Conservation (phyloP, 2,888 invertebrate species). For the Cheilosia scutellata region DNA sequence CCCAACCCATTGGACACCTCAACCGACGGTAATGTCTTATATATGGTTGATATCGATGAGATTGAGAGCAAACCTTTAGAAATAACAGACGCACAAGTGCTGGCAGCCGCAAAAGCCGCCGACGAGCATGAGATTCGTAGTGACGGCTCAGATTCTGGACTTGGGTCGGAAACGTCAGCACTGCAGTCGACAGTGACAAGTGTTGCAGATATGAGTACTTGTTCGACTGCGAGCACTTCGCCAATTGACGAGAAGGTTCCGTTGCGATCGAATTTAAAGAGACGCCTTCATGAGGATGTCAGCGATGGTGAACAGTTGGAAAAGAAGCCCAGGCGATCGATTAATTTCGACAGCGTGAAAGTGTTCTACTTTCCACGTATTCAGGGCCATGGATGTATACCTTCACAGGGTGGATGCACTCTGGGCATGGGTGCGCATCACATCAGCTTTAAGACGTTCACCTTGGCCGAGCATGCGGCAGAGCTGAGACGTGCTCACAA, state of each 20-base stretch:
- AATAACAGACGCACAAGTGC: constrained; percentile 77
- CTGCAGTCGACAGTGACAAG: constrained; percentile 77
- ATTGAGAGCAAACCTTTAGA: constrained; percentile 52
- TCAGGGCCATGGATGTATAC: constrained; percentile 96
- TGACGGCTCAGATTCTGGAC: constrained; percentile 93
- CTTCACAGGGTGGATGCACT: constrained; percentile 95
- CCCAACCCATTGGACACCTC: constrained; percentile 77
- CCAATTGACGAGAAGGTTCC: constrained; percentile 71
- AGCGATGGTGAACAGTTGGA: constrained; percentile 80
- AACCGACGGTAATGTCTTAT: constrained; percentile 78
- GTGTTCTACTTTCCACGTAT: constrained; percentile 97
- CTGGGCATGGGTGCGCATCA: constrained; percentile 95
- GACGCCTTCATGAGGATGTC: constrained; percentile 84
- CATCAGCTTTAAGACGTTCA: constrained; percentile 89
- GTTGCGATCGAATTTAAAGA: constrained; percentile 89
- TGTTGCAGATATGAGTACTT: constrained; percentile 74
- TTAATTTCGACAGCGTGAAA: constrained; percentile 95
- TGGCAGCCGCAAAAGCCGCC: constrained; percentile 79
- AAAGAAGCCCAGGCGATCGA: constrained; percentile 90
- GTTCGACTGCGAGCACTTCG: constrained; percentile 39
- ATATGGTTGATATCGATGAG: constrained; percentile 77
- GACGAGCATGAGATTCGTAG: constrained; percentile 89
- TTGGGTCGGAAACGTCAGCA: constrained; percentile 88
- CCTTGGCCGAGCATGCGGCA: constrained; percentile 93
- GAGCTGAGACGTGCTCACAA: constrained; percentile 95